A percentile compares a stretch with the other conserved stretches of the same genome.
These are phyloP conservation scores for Acropora tenuis DNA, from an alignment of 64 coral and sea anemone species.

Conservation along the genomic window DNA sequence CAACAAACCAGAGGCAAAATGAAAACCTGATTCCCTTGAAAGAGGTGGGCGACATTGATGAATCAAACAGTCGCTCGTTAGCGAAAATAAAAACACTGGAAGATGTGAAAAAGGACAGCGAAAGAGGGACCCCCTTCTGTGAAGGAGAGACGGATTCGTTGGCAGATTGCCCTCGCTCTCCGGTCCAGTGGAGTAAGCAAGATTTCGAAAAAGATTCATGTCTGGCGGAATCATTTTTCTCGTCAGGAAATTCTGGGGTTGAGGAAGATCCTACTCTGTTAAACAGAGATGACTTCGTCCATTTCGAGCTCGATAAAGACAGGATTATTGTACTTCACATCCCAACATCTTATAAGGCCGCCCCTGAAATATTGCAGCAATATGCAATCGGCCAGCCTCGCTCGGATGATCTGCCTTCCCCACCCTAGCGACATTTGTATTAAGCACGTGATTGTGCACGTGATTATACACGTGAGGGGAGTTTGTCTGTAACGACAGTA, in stretches of 20 bases:
- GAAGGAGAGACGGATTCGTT: not conserved
- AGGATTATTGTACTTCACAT: slow-evolving; percentile 93
- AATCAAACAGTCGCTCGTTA: slow-evolving; percentile 18
- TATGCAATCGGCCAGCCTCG: slow-evolving; percentile 86
- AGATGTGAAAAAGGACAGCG: slow-evolving; percentile 25
- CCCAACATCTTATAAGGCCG: slow-evolving; percentile 60
- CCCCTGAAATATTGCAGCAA: slow-evolving; percentile 86
- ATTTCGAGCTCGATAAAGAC: slow-evolving; percentile 95
- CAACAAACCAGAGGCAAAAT: not conserved
- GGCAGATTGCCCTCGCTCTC: not conserved
- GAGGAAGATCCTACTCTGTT: slow-evolving; percentile 83
- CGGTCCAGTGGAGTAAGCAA: not conserved
- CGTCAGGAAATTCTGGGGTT: slow-evolving; percentile 53
- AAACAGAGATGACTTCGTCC: slow-evolving; percentile 76
- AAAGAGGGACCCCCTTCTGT: slow-evolving; percentile 3
- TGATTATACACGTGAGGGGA: not conserved
- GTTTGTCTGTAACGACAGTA: not conserved
- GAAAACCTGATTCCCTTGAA: slow-evolving; percentile 33
- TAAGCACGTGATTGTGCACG: not conserved
- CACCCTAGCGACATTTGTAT: not conserved
- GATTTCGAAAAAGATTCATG: slow-evolving; percentile 31
- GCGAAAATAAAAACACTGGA: slow-evolving; percentile 36
- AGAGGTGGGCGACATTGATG: not conserved
- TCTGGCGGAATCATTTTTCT: slow-evolving; percentile 22
- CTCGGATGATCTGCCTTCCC: slow-evolving; percentile 64